These are phyloP conservation scores for Myotis findleyi DNA, from an alignment of 2,797 vertebrate genomes.

Conservation along the genomic window DNA sequence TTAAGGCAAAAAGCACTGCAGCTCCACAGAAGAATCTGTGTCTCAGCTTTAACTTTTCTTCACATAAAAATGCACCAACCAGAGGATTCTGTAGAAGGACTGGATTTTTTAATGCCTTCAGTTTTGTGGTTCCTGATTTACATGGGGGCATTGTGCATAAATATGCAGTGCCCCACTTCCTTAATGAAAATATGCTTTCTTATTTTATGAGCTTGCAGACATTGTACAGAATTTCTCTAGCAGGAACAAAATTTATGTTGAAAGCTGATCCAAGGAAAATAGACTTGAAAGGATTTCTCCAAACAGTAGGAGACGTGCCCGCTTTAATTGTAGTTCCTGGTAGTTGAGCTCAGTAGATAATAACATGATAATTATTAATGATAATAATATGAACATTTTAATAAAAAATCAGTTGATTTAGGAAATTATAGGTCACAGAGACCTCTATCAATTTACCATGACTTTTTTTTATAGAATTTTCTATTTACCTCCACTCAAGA, in stretches of 20 bases:
- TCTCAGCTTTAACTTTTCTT: constrained; percentile 36
- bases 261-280: constrained; percentile 72
- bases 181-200: constrained; percentile 49
- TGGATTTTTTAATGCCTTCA: constrained; percentile 54
- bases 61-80: constrained; percentile 50
- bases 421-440: neutral
- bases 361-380: constrained; percentile 9
- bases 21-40: neutral
- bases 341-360: neutral
- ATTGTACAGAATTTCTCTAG: constrained; percentile 46
- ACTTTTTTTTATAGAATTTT: constrained; percentile 34
- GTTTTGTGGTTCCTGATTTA: constrained; percentile 68
- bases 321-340: constrained; percentile 13
- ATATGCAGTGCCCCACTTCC: constrained; percentile 45
- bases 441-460: neutral
- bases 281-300: constrained; percentile 19
- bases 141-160: constrained; percentile 51
- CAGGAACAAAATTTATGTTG: constrained; percentile 65
- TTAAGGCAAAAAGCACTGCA: constrained; percentile 51
- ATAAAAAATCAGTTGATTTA: constrained; percentile 15
- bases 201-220: constrained; percentile 7
- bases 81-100: constrained; percentile 52
- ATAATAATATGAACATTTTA: neutral
- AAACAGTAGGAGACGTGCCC: neutral
- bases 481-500: neutral